Conservation (phyloP, 2,888 invertebrate genomes). For the Cerastis rubricosa region DNA sequence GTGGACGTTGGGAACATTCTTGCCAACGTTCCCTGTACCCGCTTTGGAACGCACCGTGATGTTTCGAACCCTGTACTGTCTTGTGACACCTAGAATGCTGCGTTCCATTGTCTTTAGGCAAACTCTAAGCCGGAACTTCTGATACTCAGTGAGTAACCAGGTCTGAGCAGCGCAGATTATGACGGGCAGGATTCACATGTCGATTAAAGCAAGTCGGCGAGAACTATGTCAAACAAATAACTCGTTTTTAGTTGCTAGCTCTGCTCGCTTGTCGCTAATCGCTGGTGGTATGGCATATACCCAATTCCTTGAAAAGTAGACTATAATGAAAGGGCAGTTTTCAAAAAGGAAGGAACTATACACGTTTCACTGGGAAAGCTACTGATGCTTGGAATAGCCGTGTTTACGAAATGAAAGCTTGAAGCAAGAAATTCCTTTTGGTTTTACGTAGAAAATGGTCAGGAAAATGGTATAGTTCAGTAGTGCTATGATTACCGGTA, state of each 20-base stretch:
- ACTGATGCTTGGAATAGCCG: background rate
- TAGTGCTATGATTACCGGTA: background rate
- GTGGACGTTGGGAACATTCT: no score
- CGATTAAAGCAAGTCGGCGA: no score
- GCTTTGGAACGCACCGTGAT: no score
- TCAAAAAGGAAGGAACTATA: background rate
- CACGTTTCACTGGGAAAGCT: background rate
- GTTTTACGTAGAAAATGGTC: background rate
- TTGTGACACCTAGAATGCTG: no score
- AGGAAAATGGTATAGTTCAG: no score
- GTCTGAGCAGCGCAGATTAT: no score
- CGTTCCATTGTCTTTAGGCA: no score
- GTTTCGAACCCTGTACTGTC: no score
- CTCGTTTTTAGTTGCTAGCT: background rate
- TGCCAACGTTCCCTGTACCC: no score
- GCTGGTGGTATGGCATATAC: rapidly evolving
- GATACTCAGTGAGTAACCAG: no score
- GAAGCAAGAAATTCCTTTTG: background rate
- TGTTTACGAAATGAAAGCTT: background rate
- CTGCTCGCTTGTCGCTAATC: background rate
- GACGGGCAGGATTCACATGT: no score
- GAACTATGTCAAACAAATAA: background rate
- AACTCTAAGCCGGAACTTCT: no score
- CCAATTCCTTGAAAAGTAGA: background rate
- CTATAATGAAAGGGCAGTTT: background rate